Base-by-base conservation (phyloP, 2,797 vertebrate genomes). In the Cynopterus sphinx region DNA sequence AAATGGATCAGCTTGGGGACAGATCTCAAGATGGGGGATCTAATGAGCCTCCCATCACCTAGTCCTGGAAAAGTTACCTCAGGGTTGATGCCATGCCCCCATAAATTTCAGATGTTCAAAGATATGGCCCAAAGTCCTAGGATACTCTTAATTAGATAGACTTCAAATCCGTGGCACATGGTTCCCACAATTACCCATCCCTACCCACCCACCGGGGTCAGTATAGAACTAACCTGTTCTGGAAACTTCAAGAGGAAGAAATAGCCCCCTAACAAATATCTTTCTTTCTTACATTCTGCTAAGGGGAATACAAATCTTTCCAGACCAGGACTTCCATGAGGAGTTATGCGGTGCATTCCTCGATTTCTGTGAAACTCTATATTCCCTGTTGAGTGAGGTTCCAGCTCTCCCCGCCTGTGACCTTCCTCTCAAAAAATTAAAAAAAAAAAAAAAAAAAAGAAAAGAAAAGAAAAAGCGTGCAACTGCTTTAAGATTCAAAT, bases 321-420 rank as follows among this genome's bases (percentile, higher is more conserved):
- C 53, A 39, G 13, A 75, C 15, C 51, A 55, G 41, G 59, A n/a
- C 9, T 28, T 33, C 24, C n/a, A 8, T 31, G 68, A 9, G 1
- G 22, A 16, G 5, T 24, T 15, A n/a, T 26, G 22, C 1, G 3
- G 16, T 1, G 0, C 9, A 1, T 17, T 11, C 39, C 46, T 46
- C 7, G 4, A 8, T 33, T 77, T 71, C 19, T 12, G 1, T 28
- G 41, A 63, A 74, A 43, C 21, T 26, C 15, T 0, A 21, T 6
- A n/a, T 39, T 16, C 70, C 49, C 39, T 9, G n/a, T 43, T 3
- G n/a, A 36, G 17, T 41, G 53, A 53, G 31, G n/a, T 24, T 85
- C 65, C 8, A 2, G 57, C n/a, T 51, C 19, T 33, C 51, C 19
- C 3, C 46, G 39, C 13, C 81, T 46, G 5, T 11, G 9, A 63